phyloP scores from a whole-genome alignment of 1,140 invertebrate genomes.

The Octopus bimaculoides region DNA sequence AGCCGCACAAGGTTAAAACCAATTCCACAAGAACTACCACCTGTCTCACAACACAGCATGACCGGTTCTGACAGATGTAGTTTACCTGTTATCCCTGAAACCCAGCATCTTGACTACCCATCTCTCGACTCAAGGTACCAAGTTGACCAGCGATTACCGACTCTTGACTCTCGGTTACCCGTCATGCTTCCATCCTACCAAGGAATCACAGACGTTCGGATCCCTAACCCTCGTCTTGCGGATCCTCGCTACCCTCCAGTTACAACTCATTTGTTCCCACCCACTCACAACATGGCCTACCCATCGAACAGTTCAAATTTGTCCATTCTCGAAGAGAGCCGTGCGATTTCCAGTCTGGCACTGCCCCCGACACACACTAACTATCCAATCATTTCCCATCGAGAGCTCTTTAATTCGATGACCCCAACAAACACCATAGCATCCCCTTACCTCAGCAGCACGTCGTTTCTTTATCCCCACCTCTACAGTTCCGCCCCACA shows the following conservation, averaged over 20 bases:
- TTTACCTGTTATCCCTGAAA: conserved; percentile 32
- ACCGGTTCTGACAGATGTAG: conserved; percentile 26
- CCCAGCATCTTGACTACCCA: conserved; percentile 34
- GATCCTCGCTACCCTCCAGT: conserved; percentile 31
- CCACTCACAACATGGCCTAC: conserved; percentile 28
- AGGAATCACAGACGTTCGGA: conserved; percentile 28
- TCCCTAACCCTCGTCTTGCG: conserved; percentile 33
- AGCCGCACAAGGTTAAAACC: not conserved
- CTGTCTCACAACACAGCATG: conserved; percentile 21
- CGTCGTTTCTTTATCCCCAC: conserved; percentile 42
- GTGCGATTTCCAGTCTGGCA: conserved; percentile 34
- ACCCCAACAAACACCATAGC: conserved; percentile 32
- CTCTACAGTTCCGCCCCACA: conserved; percentile 29
- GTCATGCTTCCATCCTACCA: conserved; percentile 29
- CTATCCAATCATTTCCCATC: conserved; percentile 35
- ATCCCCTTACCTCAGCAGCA: conserved; percentile 27
- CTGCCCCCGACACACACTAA: conserved; percentile 29
- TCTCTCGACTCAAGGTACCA: conserved; percentile 29
- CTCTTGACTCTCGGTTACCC: conserved; percentile 28
- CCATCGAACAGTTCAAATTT: conserved; percentile 38
- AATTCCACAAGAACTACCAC: not conserved
- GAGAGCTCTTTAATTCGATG: conserved; percentile 36
- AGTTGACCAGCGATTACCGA: conserved; percentile 18
- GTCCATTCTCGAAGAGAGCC: conserved; percentile 42
- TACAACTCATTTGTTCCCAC: conserved; percentile 18